Conservation (phyloP, 2,888 invertebrate genomes). For the Griposia aprilina region DNA sequence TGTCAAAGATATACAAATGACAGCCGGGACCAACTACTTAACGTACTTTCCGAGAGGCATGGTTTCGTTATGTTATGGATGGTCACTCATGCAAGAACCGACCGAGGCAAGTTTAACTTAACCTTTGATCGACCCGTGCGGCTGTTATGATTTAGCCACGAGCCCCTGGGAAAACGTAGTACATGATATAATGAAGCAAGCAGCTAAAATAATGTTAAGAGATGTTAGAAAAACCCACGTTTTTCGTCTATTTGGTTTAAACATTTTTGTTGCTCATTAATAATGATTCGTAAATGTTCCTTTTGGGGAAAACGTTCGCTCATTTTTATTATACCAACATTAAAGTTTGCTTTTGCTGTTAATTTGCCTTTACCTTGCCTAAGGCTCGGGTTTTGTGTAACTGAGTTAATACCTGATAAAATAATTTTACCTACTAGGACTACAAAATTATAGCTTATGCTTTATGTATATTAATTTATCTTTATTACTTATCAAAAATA, state of each 20-base stretch:
- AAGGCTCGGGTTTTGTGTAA: slow-evolving; percentile 7
- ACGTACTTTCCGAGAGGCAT: background rate
- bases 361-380: slow-evolving; percentile 27
- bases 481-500: no score
- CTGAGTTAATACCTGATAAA: slow-evolving; percentile 18
- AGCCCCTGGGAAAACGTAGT: background rate
- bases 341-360: slow-evolving; percentile 39
- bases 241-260: slow-evolving; percentile 21
- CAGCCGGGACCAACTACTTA: background rate
- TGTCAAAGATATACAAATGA: background rate
- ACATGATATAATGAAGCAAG: background rate
- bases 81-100: background rate
- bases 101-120: background rate
- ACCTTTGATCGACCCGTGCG: background rate
- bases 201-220: slow-evolving; percentile 17
- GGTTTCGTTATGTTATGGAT: background rate
- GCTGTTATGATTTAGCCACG: background rate
- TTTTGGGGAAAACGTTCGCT: slow-evolving; percentile 21
- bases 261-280: slow-evolving; percentile 48
- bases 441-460: background rate
- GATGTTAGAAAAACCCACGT: slow-evolving; percentile 13
- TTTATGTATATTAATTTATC: background rate
- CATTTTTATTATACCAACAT: slow-evolving; percentile 42
- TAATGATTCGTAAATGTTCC: slow-evolving; percentile 42
- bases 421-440: background rate